These are phyloP conservation scores for Parotocinclus haroldoi DNA, from an alignment of 2,797 vertebrate species.

Conservation along the genomic window DNA sequence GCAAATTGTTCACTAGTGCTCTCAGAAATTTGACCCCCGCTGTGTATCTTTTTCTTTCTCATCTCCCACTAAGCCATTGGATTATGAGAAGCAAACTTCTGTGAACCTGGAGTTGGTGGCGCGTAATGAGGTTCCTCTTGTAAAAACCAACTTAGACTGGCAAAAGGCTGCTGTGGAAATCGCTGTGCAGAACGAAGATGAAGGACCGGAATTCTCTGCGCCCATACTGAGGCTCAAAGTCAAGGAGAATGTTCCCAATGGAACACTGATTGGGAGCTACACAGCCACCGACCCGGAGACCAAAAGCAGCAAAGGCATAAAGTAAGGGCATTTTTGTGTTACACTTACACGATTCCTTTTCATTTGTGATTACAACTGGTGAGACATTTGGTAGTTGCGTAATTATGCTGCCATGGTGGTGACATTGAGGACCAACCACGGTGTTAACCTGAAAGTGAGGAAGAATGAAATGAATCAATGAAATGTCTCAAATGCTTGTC, in stretches of 20 bases:
- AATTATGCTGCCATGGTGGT: not conserved
- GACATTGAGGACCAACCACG: not conserved
- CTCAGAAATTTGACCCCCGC: too few species aligned
- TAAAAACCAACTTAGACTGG: slow-evolving; percentile 54
- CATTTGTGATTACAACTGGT: too few species aligned
- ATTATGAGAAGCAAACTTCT: slow-evolving; percentile 67
- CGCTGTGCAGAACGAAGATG: slow-evolving; percentile 70
- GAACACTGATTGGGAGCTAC: slow-evolving; percentile 65
- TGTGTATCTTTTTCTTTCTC: not conserved
- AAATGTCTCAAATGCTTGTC: slow-evolving; percentile 35
- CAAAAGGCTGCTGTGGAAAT: slow-evolving; percentile 66
- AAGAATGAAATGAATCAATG: not conserved
- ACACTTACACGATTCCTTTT: too few species aligned
- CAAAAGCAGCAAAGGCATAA: slow-evolving; percentile 66
- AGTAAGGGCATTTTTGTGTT: slow-evolving; percentile 55
- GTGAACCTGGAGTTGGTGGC: slow-evolving; percentile 68
- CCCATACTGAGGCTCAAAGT: slow-evolving; percentile 61
- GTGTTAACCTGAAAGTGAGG: not conserved
- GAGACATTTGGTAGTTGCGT: too few species aligned
- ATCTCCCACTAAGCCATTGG: slow-evolving; percentile 55
- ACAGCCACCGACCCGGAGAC: slow-evolving; percentile 77
- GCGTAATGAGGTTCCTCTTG: slow-evolving; percentile 73
- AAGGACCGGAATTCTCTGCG: slow-evolving; percentile 77
- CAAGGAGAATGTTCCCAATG: slow-evolving; percentile 68
- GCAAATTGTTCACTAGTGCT: not conserved